Evolutionary conservation across 1,140 invertebrate species (phyloP).

Genomic region (Xylocopa sonorina): DNA sequence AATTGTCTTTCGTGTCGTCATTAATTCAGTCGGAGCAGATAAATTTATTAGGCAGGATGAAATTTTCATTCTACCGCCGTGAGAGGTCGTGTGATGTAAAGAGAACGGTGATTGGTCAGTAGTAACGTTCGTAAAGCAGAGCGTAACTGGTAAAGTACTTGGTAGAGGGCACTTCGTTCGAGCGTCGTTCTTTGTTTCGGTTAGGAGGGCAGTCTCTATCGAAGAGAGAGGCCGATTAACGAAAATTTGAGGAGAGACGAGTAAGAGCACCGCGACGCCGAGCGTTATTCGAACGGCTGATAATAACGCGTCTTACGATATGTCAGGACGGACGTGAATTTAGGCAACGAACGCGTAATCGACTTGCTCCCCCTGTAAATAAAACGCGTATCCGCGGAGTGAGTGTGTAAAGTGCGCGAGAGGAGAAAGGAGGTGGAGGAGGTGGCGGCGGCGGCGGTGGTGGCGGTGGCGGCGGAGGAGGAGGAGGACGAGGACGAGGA

Average conservation of each 20-base stretch:
- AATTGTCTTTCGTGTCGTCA: not conserved
- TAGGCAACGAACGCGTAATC: constrained; percentile 39
- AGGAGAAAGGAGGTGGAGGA: constrained; percentile 54
- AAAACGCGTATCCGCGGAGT: constrained; percentile 54
- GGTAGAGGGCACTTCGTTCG: constrained; percentile 61
- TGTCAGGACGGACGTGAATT: constrained; percentile 54
- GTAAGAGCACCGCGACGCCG: constrained; percentile 34
- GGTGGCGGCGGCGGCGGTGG: constrained; percentile 24
- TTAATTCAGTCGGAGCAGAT: constrained; percentile 6
- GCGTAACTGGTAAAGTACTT: constrained; percentile 34
- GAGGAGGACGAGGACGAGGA: constrained; percentile 48
- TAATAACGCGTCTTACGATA: constrained; percentile 47
- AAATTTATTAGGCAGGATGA: constrained; percentile 22
- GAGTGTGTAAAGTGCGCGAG: constrained; percentile 65
- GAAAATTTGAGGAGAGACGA: constrained; percentile 58
- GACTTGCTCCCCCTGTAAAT: constrained; percentile 61
- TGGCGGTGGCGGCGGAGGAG: constrained; percentile 25
- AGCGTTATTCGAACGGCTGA: constrained; percentile 40
- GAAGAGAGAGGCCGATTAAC: constrained; percentile 73
- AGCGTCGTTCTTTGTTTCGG: constrained; percentile 82
- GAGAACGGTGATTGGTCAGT: constrained; percentile 37
- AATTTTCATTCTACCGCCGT: constrained; percentile 39
- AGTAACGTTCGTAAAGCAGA: constrained; percentile 20
- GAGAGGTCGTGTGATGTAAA: constrained; percentile 37
- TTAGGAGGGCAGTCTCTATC: constrained; percentile 78